These are phyloP conservation scores for Andrena cerasifolii DNA, from an alignment of 1,140 invertebrate species.

Conservation along the genomic window DNA sequence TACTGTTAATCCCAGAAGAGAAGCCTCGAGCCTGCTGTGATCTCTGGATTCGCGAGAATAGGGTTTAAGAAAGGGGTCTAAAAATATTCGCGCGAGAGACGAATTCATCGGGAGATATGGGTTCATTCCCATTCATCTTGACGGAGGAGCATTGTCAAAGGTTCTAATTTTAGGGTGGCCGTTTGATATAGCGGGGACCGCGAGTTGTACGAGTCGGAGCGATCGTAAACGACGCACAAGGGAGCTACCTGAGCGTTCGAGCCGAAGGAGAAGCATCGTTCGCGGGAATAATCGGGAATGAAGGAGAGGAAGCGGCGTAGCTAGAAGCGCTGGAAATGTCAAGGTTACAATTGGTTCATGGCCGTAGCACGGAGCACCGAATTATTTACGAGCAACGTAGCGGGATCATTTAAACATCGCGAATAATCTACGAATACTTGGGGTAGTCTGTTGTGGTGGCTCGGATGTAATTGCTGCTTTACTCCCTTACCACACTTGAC, in stretches of 20 bases:
- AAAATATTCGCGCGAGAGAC: not conserved
- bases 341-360: constrained; percentile 54
- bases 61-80: not conserved
- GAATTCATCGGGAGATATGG: not conserved
- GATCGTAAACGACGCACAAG: too few species aligned
- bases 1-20: too few species aligned
- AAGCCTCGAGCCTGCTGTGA: too few species aligned
- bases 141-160: constrained; percentile 11
- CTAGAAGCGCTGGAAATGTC: constrained; percentile 53
- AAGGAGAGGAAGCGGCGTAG: not conserved
- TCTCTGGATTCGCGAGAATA: not conserved
- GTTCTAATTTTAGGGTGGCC: constrained; percentile 43
- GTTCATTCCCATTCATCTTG: constrained; percentile 12
- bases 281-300: not conserved
- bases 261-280: too few species aligned
- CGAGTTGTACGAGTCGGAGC: not conserved
- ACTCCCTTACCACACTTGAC: constrained; percentile 95
- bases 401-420: constrained; percentile 1
- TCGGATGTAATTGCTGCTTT: not conserved
- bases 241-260: too few species aligned
- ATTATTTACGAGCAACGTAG: not conserved
- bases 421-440: not conserved
- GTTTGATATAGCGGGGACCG: not conserved
- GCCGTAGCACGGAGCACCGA: not conserved
- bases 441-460: too few species aligned